Evolutionary conservation across 1,140 invertebrate species (phyloP), one percentile per base, ranked within the genome.

Genomic region (Brachionus rubens): DNA sequence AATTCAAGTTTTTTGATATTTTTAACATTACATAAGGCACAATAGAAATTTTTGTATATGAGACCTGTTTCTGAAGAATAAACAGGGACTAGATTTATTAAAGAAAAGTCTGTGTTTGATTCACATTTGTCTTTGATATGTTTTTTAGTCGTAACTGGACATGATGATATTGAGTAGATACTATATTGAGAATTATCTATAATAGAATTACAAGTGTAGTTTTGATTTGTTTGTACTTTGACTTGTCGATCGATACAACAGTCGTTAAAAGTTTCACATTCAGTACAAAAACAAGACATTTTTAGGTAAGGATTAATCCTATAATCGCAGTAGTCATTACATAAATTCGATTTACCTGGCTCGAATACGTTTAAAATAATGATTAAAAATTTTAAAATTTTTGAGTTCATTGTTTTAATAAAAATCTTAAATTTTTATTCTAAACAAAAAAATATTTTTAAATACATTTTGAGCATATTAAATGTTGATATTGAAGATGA

Each of bases 1-100:
- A 67, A 47, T 14, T 33, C 2, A 0, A 67, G 14, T 41, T 67
- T 19, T 5, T 26, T 47, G 24, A 28, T 21, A 7, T 67, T 14
- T 41, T 67, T 6, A 19, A 43, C 26, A 41, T 47, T 67, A 47
- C 62, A 67, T 24, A 67, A 24, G 19, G 62, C 62, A 26, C 62
- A 67, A 5, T 33, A 67, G 3, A 67, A n/a, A 10, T 67, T 67
- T 24, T 41, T 40, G 33, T 43, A 67, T 14, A 67, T 26, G 6
- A n/a, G 12, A 0, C 40, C 12, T 19, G 36, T 67, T 26, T 67
- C 26, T 4, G 30, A 26, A 5, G 62, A 67, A 47, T 41, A 67
- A 28, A 67, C 62, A 0, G 62, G 62, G 40, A 6, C 33, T 28
- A 6, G 28, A n/a, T 54, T 10, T 28, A 6, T 28, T n/a, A 54